Evolutionary conservation across 2,797 vertebrate genomes (phyloP), one percentile per base, ranked within the genome.

Genomic region (Vultur gryphus): DNA sequence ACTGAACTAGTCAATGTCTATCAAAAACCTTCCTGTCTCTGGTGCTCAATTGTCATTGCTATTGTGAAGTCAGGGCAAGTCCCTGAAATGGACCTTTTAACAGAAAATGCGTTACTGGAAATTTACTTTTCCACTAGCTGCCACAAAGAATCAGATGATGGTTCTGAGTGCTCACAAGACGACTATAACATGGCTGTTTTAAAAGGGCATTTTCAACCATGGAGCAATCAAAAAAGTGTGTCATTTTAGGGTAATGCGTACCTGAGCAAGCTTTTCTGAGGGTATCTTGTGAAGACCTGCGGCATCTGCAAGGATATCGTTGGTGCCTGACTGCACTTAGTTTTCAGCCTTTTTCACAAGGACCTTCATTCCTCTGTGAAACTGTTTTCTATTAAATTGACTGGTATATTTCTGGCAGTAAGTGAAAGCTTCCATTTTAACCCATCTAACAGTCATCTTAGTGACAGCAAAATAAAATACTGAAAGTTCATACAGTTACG

Each of bases 381-480:
- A 84, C 16, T 33, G 11, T 69, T 95, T 84, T 52, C 65, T 88
- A 28, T 84, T 61, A 84, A 96, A 89, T 86, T 93, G 81, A 84
- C 48, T 21, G 31, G 3, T 81, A 46, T 83, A 49, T 91, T 95
- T 92, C 92, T 80, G 61, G 83, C 72, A 94, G 48, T 73, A 95
- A 87, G 59, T 71, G 61, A 94, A 96, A 82, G 9, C 7, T 76
- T 95, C 69, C 52, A 65, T 90, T 96, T 95, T 55, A 91, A 78
- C 54, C 49, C 41, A 75, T 90, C 26, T 92, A 92, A 84, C 43
- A 92, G 82, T 77, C 11, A 24, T 59, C 51, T 84, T 96, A 89
- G 87, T 80, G 71, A 82, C 62, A 85, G 77, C 41, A 91, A 96
- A 96, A 94, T 90, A 93, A 83, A 72, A 90, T 57, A 61, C 62